Evolutionary conservation across 2,113 vertebrate species (phyloP), one percentile per base, ranked within the genome.

Genomic region (Notiomystis cincta): DNA sequence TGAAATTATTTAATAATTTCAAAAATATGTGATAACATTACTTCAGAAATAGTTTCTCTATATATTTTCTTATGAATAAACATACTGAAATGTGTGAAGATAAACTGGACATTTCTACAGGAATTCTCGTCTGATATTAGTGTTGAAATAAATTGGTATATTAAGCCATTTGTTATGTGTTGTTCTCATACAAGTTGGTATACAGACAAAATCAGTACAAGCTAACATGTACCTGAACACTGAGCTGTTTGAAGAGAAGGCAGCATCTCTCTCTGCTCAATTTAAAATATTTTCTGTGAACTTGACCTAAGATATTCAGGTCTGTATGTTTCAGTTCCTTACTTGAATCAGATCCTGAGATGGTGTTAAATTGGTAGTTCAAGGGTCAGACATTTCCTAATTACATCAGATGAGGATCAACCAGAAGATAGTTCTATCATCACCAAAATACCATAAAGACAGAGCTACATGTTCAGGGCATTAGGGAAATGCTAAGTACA

Each of bases 291-390:
- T 45, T 75, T n/a, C 42, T 9, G 7, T 25, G 6, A 9, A 18
- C 17, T 75, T 75, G 13, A 22, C 20, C 22, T 37, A 53, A 66
- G 25, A 40, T 16, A 45, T 28, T 85, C 31, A 31, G 5, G 33
- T n/a, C 51, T 58, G 2, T 62, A 30, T 45, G 6, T 22, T 37
- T 67, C 35, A n/a, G 2, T 67, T 66, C 25, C 24, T 27, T 38
- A 18, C 27, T 35, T 79, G 5, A 79, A 54, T 50, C 27, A 71
- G 8, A 75, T 51, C 33, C n/a, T 25, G 10, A 54, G 22, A 40
- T 0, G 0, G 2, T 47, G n/a, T 42, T 80, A 51, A 51, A 9
- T 12, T 42, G 18, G 10, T 40, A 58, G 8, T 15, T 65, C 2
- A 7, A 73, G 37, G 9, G 31, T 31, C 31, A 37, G 11, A 58